Conservation (phyloP, 2,797 vertebrate genomes). For the Ispidina picta region DNA sequence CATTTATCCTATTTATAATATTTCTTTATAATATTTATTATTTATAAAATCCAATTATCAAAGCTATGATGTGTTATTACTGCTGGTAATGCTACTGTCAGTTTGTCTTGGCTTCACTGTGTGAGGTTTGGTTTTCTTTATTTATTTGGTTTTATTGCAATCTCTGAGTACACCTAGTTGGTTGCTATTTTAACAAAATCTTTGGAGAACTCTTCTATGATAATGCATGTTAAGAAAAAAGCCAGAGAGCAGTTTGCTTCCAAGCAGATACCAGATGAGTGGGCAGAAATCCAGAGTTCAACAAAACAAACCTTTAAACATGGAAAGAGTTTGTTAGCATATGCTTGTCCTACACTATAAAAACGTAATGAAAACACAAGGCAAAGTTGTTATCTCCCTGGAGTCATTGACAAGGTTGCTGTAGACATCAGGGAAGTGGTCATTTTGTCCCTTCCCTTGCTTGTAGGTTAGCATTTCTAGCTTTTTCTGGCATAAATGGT, state of each 20-base stretch:
- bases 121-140: neutral
- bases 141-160: constrained; percentile 59
- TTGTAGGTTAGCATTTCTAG: neutral
- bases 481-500: neutral
- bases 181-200: constrained; percentile 78
- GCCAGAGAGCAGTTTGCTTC: constrained; percentile 38
- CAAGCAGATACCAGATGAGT: neutral
- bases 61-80: constrained; percentile 58
- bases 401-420: neutral
- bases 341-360: neutral
- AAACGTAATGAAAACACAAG: neutral
- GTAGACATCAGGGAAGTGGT: neutral
- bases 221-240: constrained; percentile 52
- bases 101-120: constrained; percentile 54
- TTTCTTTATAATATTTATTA: too few relatives aligned
- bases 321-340: neutral
- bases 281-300: neutral
- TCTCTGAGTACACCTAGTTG: constrained; percentile 46
- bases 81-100: constrained; percentile 45
- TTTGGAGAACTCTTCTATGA: constrained; percentile 63
- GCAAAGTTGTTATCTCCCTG: neutral
- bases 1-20: neutral
- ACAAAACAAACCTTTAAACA: neutral
- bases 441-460: neutral
- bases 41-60: constrained; percentile 65